Evolutionary conservation across 1,140 invertebrate genomes (phyloP), one percentile per base, ranked within the genome.

Genomic region (Bombyx mandarina): DNA sequence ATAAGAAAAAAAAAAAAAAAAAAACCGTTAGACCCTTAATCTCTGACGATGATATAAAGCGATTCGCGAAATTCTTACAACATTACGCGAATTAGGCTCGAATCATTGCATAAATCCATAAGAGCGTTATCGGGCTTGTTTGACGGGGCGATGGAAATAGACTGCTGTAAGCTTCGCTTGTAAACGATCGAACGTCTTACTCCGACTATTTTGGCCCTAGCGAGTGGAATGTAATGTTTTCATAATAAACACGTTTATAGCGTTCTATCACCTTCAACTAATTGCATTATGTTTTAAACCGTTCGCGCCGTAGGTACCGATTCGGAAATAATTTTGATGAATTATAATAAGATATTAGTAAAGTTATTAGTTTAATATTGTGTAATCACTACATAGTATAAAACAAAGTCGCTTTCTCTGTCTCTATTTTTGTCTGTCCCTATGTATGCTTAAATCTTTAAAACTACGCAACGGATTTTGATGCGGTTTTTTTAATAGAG

Each of bases 91-190:
- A 73, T 72, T 71, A 66, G 62, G 57, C 52, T 65, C 51, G 67
- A 71, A 75, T 67, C 63, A 63, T 70, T 77, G 64, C 69, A 77
- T 80, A 78, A 76, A 79, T 75, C 69, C 67, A 61, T 72, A 66
- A 73, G 65, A 73, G 60, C 62, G 65, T 67, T 73, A 73, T 73
- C 64, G 70, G 60, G 65, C 61, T 66, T 65, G 73, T 69, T 74
- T 67, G 73, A 73, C 75, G 71, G 61, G 65, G 66, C 67, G 71
- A 67, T 77, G 66, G 72, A 84, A 84, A 82, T 82, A 82, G 74
- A 75, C 62, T 54, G 72, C 61, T 77, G 72, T 76, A 70, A 70
- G 66, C 66, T 66, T 60, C 58, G 61, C 62, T 60, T 69, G 73
- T 69, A 66, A 75, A 73, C 69, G 79, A 71, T 75, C 69, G 69